Base-by-base conservation (phyloP, 2,888 invertebrate species). In the Phortica okadai region DNA sequence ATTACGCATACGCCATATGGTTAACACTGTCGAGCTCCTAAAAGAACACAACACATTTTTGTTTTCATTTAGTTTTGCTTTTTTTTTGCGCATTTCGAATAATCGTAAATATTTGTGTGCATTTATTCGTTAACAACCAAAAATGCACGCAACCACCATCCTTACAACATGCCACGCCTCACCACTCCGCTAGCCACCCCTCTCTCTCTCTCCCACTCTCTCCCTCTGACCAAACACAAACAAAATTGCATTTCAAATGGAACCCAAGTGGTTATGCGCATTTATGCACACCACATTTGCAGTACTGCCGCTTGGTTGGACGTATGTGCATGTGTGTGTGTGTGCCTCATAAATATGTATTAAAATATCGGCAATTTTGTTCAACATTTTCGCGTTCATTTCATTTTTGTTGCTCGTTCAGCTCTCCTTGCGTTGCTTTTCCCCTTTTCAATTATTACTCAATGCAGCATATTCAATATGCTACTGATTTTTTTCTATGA, bases 1-100 rank as follows among this genome's bases (percentile, higher is more conserved):
- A 79, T 81, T 76, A 74, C 83, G 74, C 81, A 87, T 83, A 78
- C 82, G 85, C 78, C 82, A 80, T 76, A 81, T 80, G 77, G 42
- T 58, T 58, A 5, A 54, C 59, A n/a, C 21, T 25, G 73, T 33
- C 33, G 33, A 45, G 8, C 11, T 6, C 44, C 54, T 25, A 10
- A 16, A 6, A 64, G 76, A 76, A 78, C 74, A 70, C 14, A 81
- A 82, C 82, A 76, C 85, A n/a, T 74, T 74, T 42, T 25, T 62
- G 42, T 42, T 42, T 25, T 62, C 44, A 33, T 16, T 42, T 62
- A 62, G n/a, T 41, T 73, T 44, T 73, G n/a, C 33, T 59, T 62
- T 73, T 73, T 73, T 73, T 62, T 73, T 73, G 50, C 50, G 6
- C 6, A 14, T 14, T 50, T 14, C 50, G 8, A 14, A 50, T 5